Percentiles rank a stretch among this genome's conserved stretches.
phyloP scores from a whole-genome alignment of 2,888 invertebrate species.

The Clitarchus hookeri region DNA sequence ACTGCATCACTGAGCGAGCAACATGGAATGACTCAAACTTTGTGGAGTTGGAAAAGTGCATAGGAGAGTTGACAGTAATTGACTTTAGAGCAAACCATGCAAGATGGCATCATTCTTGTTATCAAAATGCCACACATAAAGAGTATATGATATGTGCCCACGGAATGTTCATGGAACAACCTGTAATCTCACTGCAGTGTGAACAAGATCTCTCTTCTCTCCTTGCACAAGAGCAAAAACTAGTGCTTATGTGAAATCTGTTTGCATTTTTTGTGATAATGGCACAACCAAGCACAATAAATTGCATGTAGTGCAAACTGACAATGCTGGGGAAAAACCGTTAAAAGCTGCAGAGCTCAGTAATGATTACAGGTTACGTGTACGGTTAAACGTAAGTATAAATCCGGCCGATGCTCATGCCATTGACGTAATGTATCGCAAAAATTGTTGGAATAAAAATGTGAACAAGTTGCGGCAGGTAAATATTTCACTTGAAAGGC shows the following conservation, averaged over 20 bases:
- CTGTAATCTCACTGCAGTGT: not conserved
- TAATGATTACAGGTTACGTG: too few relatives aligned
- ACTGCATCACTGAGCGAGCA: too few relatives aligned
- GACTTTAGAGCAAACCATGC: too few relatives aligned
- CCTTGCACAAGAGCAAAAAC: not conserved
- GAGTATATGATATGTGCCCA: not conserved
- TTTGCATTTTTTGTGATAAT: constrained; percentile 9
- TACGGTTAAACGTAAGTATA: too few relatives aligned
- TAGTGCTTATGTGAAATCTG: not conserved
- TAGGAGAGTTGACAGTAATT: too few relatives aligned
- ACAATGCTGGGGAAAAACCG: not conserved
- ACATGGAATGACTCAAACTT: too few relatives aligned
- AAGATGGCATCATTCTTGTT: too few relatives aligned
- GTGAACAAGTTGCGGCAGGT: not conserved
- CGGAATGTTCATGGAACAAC: not conserved
- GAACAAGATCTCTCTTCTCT: not conserved
- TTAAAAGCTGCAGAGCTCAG: not conserved
- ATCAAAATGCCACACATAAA: too few relatives aligned
- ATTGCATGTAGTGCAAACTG: not conserved
- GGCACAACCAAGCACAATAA: not conserved
- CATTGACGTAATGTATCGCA: too few relatives aligned
- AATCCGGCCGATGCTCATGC: too few relatives aligned
- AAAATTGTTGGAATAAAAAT: not conserved
- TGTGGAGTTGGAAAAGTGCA: too few relatives aligned
- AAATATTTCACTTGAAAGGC: too few relatives aligned